These are phyloP conservation scores for Cheilosia urbana DNA, from an alignment of 2,888 invertebrate genomes.

Conservation along the genomic window DNA sequence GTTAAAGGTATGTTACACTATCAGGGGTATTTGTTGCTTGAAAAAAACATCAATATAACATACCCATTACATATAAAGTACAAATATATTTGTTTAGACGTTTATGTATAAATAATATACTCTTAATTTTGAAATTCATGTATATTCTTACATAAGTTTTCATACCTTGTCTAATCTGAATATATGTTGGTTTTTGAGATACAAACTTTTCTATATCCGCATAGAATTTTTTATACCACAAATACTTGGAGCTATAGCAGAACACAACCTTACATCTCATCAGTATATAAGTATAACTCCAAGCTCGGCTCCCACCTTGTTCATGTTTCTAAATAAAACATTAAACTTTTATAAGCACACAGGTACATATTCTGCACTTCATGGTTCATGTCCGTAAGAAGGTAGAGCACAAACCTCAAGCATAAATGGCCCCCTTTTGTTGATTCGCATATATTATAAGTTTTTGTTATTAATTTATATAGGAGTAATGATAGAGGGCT, in stretches of 20 bases:
- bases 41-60: background rate
- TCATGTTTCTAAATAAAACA: conserved; percentile 32
- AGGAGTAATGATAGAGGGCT: conserved; percentile 11
- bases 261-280: conserved; percentile 1
- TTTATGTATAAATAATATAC: background rate
- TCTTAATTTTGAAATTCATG: background rate
- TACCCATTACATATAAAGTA: background rate
- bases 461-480: conserved; percentile 39
- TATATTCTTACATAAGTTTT: background rate
- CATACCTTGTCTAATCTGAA: background rate
- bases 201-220: conserved; percentile 5
- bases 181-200: conserved; percentile 10
- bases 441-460: conserved; percentile 42
- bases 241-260: conserved; percentile 21
- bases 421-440: conserved; percentile 33
- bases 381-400: conserved; percentile 15
- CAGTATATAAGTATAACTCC: background rate
- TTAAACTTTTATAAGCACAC: conserved; percentile 30
- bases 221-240: conserved; percentile 15
- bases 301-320: conserved; percentile 11
- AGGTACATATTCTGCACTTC: conserved; percentile 11
- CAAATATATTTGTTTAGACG: background rate
- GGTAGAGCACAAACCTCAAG: conserved; percentile 26
- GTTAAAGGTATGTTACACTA: background rate
- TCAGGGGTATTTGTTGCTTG: background rate